Base-by-base conservation (phyloP, 2,888 invertebrate species). In the Acleris laterana region DNA sequence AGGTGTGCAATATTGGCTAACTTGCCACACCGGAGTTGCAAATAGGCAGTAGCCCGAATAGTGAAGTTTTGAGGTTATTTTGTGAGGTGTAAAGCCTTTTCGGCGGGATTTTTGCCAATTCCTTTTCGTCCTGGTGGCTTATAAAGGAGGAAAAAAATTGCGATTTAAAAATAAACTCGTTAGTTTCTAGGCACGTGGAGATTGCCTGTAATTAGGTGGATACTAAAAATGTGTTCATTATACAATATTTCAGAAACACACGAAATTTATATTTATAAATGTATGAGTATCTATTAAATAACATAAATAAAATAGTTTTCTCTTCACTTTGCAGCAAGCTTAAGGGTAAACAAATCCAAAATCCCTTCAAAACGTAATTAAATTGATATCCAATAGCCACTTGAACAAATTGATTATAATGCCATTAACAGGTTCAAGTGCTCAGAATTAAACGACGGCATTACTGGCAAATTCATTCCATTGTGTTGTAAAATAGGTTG, bases 1-100 rank as follows among this genome's bases (percentile, higher is more conserved):
- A 78, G 75, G 77, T 80, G 75, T 62, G 69, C 68, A 55, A 32
- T 62, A 65, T 49, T 70, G 49, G 22, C 3, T 52, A 65, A 69
- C 51, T 70, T 71, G 65, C 50, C 62, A 22, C 28, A 67, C 53
- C 62, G 52, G 65, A 50, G 60, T 53, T 32, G 32, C 56, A 7
- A 48, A 56, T 52, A 19, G 52, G 60, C 48, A 60, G 53, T 49
- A 53, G 38, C 53, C 65, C 50, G 5, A 55, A 60, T 32, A 51
- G 65, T 56, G 42, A 63, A 56, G 60, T 61, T 64, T 61, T 56
- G 44, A 22, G 50, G 50, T 42, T 32, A 19, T 56, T 65, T 65
- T 61, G 55, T 61, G 32, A 44, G 32, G 56, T 65, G 55, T 61
- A 50, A 56, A 56, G 17, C 16, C n/a, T 16, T 17, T n/a, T 17